Evolutionary conservation across 1,140 invertebrate species (phyloP).

Genomic region (Bradynema listronoti): DNA sequence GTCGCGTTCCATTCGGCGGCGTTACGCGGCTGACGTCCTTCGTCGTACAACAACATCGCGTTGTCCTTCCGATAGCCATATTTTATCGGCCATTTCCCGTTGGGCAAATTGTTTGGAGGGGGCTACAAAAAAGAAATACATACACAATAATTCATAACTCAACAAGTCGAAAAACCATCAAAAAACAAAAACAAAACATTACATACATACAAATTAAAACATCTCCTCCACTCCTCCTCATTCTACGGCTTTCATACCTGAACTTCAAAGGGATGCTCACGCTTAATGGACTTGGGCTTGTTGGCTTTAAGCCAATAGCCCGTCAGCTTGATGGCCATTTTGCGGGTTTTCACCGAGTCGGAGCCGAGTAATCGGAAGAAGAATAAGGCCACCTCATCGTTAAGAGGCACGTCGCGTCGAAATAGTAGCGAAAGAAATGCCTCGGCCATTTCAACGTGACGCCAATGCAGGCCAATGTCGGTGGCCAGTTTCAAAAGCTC

Average conservation of each 20-base stretch:
- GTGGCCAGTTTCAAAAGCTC: slow-evolving; percentile 19
- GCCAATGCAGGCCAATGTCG: slow-evolving; percentile 66
- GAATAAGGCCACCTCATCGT: slow-evolving; percentile 65
- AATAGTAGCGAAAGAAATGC: slow-evolving; percentile 69
- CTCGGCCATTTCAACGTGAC: slow-evolving; percentile 70
- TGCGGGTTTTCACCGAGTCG: slow-evolving; percentile 69
- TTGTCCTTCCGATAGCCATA: slow-evolving; percentile 67
- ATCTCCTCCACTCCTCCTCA: slow-evolving; percentile 35
- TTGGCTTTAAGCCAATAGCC: slow-evolving; percentile 70
- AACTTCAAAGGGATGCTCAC: slow-evolving; percentile 42
- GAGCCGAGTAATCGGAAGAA: slow-evolving; percentile 68
- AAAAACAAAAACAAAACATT: no score
- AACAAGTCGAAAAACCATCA: no score
- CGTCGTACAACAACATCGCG: slow-evolving; percentile 68
- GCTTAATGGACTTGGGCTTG: slow-evolving; percentile 68
- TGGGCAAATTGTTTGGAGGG: slow-evolving; percentile 16
- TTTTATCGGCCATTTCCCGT: slow-evolving; percentile 39
- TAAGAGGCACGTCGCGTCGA: slow-evolving; percentile 68
- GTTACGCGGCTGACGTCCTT: slow-evolving; percentile 59
- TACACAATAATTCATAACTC: no score
- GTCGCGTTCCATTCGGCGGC: slow-evolving; percentile 70
- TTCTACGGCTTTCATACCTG: slow-evolving; percentile 60
- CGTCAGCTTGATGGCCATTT: slow-evolving; percentile 65
- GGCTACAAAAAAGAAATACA: no score
- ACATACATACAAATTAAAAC: no score